Conservation (phyloP, 2,888 invertebrate genomes). For the Leistus spinibarbis region DNA sequence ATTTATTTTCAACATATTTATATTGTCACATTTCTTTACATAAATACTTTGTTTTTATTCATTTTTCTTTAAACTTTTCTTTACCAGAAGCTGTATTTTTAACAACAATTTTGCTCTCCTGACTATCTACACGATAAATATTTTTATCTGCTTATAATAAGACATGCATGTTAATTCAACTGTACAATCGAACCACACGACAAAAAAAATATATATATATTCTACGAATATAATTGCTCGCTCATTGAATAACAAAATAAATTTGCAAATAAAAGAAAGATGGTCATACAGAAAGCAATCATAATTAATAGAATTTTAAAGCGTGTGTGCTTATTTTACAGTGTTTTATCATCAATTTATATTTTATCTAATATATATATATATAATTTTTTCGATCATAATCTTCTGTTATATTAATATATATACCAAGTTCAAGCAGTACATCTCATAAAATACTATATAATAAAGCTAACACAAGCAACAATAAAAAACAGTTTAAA, state of each 20-base stretch:
- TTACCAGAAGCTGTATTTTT: conserved; percentile 29
- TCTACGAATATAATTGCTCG: conserved; percentile 1
- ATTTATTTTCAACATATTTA: conserved; percentile 38
- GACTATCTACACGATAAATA: conserved; percentile 22
- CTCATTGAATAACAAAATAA: conserved; percentile 21
- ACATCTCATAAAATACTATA: conserved; percentile 35
- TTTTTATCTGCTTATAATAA: conserved; percentile 22
- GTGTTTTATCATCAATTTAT: no score
- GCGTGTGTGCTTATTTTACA: conserved; percentile 29
- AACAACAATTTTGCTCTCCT: conserved; percentile 34
- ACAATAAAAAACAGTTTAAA: conserved; percentile 30
- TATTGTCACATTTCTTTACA: conserved; percentile 38
- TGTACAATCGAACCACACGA: conserved; percentile 18
- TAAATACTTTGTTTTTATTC: conserved; percentile 27
- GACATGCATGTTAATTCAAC: neutral
- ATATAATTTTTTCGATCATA: conserved; percentile 29
- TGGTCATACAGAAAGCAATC: conserved; percentile 12
- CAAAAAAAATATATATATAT: conserved; percentile 3
- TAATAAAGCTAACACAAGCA: conserved; percentile 32
- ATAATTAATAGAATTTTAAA: conserved; percentile 31
- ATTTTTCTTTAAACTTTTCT: conserved; percentile 13
- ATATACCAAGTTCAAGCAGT: conserved; percentile 25
- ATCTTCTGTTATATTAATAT: conserved; percentile 20
- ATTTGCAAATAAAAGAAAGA: conserved; percentile 15
- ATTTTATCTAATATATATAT: conserved; percentile 19